A percentile compares a stretch with the other conserved stretches of the same genome.
Conservation (phyloP, 2,888 invertebrate genomes). For the Melangyna quadrimaculata region DNA sequence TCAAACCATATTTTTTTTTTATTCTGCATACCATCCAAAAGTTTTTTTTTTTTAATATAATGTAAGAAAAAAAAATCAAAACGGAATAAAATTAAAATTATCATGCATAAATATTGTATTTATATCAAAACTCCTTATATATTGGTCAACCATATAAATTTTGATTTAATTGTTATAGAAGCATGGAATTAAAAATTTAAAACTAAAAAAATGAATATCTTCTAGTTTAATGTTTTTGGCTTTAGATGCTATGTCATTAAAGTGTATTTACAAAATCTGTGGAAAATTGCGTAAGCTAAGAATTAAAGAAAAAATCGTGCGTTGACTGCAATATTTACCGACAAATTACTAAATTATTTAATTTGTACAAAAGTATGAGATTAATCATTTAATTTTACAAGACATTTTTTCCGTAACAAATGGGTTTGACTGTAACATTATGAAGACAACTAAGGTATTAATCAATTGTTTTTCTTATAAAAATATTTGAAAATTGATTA, state of each 20-base stretch:
- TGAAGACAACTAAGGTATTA: not conserved
- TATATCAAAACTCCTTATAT: not conserved
- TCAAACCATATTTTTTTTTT: not conserved
- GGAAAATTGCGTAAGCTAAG: too few species aligned
- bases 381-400: too few species aligned
- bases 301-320: too few species aligned
- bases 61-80: not conserved
- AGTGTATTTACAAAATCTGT: too few species aligned
- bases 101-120: not conserved
- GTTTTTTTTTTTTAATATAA: not conserved
- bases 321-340: too few species aligned
- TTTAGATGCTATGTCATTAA: too few species aligned
- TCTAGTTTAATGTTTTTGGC: too few species aligned
- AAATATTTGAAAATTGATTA: not conserved
- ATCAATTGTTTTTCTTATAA: not conserved
- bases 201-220: too few species aligned
- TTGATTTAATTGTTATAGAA: not conserved
- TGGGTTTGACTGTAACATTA: not conserved
- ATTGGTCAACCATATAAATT: not conserved
- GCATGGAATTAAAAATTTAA: not conserved
- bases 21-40: not conserved
- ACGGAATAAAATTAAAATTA: not conserved
- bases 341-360: too few species aligned
- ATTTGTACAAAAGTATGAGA: too few species aligned
- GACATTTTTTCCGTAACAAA: not conserved